phyloP scores from a whole-genome alignment of 2,797 vertebrate genomes.

The Heteromormyrus szaboi region DNA sequence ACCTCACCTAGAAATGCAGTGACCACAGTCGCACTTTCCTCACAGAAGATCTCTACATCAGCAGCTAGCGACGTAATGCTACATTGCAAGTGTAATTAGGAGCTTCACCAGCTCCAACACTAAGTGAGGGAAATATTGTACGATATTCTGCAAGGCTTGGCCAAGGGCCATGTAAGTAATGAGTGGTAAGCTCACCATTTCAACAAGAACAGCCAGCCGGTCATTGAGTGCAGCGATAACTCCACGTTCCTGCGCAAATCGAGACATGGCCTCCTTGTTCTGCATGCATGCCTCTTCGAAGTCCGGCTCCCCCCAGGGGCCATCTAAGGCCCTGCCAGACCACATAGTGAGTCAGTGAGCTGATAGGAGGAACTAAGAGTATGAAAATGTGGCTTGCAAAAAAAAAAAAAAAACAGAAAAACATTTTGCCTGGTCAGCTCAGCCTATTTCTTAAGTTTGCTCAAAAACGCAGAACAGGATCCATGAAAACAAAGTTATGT shows the following conservation, averaged over 20 bases:
- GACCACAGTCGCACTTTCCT: not conserved
- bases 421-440: not conserved
- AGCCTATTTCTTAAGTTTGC: not conserved
- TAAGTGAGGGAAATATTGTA: conserved; percentile 1
- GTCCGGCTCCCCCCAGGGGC: conserved; percentile 47
- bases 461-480: not conserved
- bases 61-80: not conserved
- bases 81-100: not conserved
- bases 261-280: conserved; percentile 49
- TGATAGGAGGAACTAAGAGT: not conserved
- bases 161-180: not conserved
- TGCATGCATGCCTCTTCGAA: conserved; percentile 51
- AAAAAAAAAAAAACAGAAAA: not conserved
- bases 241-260: conserved; percentile 52
- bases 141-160: not conserved
- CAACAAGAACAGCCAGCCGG: conserved; percentile 59
- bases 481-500: not conserved
- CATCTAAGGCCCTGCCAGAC: conserved; percentile 42
- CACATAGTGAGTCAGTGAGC: not conserved
- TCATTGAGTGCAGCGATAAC: conserved; percentile 60
- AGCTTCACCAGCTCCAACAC: not conserved
- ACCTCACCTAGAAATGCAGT: conserved; percentile 45
- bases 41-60: not conserved
- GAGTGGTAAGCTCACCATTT: conserved; percentile 53
- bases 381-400: not conserved